Evolutionary conservation across 2,113 vertebrate genomes (phyloP).

Genomic region (Megaceryle maxima): DNA sequence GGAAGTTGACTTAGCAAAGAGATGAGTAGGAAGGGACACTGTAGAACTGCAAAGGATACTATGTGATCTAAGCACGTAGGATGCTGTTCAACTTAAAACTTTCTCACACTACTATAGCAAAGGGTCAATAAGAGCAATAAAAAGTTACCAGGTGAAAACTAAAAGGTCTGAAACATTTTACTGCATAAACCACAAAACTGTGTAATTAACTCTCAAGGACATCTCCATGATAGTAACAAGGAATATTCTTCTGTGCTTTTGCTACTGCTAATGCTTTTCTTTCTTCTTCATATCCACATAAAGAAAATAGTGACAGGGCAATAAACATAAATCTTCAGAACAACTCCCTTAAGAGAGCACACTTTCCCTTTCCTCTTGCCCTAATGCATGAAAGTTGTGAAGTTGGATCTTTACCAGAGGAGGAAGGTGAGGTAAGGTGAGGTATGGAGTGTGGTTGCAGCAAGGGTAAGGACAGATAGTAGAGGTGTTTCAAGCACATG

Average conservation of each 20-base stretch:
- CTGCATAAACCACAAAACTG: background rate
- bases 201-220: background rate
- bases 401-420: background rate
- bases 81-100: background rate
- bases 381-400: background rate
- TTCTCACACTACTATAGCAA: background rate
- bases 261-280: background rate
- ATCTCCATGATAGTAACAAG: background rate
- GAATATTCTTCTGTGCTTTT: background rate
- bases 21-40: background rate
- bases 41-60: background rate
- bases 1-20: background rate
- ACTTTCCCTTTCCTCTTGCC: background rate
- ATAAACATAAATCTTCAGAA: background rate
- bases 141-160: background rate
- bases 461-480: background rate
- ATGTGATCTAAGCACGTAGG: background rate
- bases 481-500: background rate
- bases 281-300: background rate
- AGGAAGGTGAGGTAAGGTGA: background rate
- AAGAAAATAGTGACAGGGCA: background rate
- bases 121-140: background rate
- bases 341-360: background rate
- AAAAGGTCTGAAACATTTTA: background rate
- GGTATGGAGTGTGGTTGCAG: rapidly evolving